Evolutionary conservation across 2,797 vertebrate species (phyloP).

Genomic region (Microctenopoma stevenorrisi): DNA sequence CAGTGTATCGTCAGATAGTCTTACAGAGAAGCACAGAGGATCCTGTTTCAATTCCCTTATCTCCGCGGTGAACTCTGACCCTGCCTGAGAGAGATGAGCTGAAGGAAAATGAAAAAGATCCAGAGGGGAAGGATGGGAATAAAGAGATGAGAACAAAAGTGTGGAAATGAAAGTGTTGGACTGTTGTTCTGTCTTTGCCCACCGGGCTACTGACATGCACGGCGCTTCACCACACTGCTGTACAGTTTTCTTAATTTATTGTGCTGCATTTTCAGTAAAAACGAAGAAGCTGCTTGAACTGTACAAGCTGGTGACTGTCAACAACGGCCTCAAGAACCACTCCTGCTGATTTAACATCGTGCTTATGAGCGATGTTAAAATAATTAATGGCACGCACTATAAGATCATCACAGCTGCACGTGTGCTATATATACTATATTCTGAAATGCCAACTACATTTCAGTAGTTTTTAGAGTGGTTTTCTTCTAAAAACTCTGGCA

Average conservation of each 20-base stretch:
- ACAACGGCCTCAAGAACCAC: not conserved
- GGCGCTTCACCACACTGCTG: not conserved
- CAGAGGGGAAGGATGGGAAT: constrained; percentile 44
- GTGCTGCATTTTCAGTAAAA: not conserved
- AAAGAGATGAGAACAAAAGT: constrained; percentile 55
- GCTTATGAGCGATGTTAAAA: not conserved
- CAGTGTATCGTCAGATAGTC: constrained; percentile 67
- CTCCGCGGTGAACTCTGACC: constrained; percentile 73
- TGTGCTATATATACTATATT: not conserved
- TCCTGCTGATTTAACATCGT: not conserved
- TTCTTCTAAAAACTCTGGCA: not conserved
- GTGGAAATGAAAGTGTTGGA: constrained; percentile 63
- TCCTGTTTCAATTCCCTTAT: constrained; percentile 76
- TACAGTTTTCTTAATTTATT: constrained; percentile 11
- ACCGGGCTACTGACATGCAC: constrained; percentile 1
- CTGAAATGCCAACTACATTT: not conserved
- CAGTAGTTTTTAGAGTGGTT: not conserved
- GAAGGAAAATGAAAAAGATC: constrained; percentile 64
- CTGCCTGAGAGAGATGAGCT: constrained; percentile 59
- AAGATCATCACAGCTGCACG: not conserved
- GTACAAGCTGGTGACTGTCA: not conserved
- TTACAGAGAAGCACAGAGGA: constrained; percentile 62
- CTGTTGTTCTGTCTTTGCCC: constrained; percentile 37
- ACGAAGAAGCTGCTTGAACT: not conserved
- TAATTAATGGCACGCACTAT: not conserved